Percentiles rank a stretch among this genome's conserved stretches.
These are phyloP conservation scores for Labroides dimidiatus DNA, from an alignment of 2,797 vertebrate species.

Conservation along the genomic window DNA sequence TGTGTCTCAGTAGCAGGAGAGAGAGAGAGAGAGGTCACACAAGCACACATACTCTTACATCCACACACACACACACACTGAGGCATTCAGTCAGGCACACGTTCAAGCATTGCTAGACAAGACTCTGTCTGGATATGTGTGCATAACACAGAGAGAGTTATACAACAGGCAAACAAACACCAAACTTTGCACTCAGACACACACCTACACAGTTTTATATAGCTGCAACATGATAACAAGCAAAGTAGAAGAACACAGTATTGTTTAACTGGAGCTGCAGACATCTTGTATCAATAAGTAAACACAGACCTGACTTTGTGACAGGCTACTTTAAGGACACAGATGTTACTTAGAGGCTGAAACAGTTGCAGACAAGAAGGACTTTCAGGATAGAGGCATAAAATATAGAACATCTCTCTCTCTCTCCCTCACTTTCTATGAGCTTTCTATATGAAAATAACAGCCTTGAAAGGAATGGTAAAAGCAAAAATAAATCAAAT, in stretches of 20 bases:
- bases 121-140: conserved; percentile 10
- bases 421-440: conserved; percentile 20
- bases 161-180: conserved; percentile 22
- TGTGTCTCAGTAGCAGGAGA: conserved; percentile 35
- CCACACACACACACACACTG: background rate
- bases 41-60: background rate
- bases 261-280: conserved; percentile 42
- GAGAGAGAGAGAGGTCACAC: conserved; percentile 29
- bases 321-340: conserved; percentile 49
- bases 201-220: conserved; percentile 19
- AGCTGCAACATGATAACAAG: conserved; percentile 21
- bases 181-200: conserved; percentile 8
- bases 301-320: conserved; percentile 33
- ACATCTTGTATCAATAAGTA: conserved; percentile 60
- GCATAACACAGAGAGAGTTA: conserved; percentile 5
- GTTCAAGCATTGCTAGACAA: conserved; percentile 14
- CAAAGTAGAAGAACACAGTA: conserved; percentile 37
- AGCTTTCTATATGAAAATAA: conserved; percentile 36
- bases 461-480: conserved; percentile 39
- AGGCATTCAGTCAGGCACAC: conserved; percentile 16
- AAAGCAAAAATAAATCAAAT: conserved; percentile 37
- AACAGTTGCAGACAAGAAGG: conserved; percentile 33
- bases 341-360: conserved; percentile 54
- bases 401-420: conserved; percentile 40
- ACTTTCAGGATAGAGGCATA: conserved; percentile 48